Evolutionary conservation across 2,113 vertebrate species (phyloP).

Genomic region (Rhea americana): DNA sequence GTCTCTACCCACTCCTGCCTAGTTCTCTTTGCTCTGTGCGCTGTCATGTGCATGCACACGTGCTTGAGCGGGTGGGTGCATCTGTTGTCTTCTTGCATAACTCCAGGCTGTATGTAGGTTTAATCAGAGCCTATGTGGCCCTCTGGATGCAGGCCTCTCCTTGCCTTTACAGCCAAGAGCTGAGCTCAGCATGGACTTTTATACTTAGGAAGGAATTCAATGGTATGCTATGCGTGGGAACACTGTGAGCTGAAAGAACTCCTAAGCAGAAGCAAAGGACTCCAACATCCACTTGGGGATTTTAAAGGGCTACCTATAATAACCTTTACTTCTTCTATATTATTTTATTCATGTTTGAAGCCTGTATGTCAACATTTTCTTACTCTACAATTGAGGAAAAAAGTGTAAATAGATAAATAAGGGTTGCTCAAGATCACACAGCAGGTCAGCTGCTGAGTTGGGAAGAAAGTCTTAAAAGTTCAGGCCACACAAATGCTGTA

Average conservation of each 20-base stretch:
- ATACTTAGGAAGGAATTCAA: background rate
- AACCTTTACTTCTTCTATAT: background rate
- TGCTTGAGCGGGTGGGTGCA: accelerated
- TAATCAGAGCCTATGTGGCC: background rate
- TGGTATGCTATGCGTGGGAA: background rate
- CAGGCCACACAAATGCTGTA: no score
- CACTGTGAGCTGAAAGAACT: background rate
- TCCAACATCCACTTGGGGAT: background rate
- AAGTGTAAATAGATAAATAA: background rate
- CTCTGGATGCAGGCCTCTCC: background rate
- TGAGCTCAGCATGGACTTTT: background rate
- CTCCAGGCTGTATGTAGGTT: background rate
- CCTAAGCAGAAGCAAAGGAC: background rate
- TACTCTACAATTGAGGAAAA: background rate
- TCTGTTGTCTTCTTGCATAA: background rate
- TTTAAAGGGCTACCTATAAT: background rate
- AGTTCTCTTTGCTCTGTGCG: background rate
- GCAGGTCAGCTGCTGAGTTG: background rate
- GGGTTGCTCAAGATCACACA: background rate
- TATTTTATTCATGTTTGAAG: background rate
- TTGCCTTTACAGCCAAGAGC: background rate
- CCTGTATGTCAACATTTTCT: background rate
- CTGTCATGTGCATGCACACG: accelerated
- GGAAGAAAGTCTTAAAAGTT: background rate
- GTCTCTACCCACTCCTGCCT: background rate